Evolutionary conservation across 92 coral and sea anemone species (phyloP).

Genomic region (Bergia puertoricense): DNA sequence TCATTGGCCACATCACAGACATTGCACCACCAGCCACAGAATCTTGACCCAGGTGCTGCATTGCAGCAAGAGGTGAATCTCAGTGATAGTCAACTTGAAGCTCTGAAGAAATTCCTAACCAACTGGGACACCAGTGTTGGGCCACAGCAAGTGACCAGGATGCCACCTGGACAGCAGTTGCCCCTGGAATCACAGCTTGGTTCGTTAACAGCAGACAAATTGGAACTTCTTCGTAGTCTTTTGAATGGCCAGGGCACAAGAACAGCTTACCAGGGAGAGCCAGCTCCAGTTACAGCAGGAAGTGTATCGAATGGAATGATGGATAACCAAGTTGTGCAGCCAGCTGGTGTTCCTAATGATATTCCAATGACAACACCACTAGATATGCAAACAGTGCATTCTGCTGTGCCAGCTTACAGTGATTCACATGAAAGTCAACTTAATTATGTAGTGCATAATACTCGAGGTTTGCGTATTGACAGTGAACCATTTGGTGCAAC

Average conservation of each 20-base stretch:
- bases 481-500: neutral
- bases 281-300: neutral
- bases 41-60: conserved; percentile 26
- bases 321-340: conserved; percentile 6
- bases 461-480: conserved; percentile 9
- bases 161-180: neutral
- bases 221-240: conserved; percentile 12
- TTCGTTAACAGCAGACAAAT: conserved; percentile 11
- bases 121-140: conserved; percentile 6
- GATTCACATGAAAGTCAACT: conserved; percentile 12
- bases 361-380: neutral
- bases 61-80: conserved; percentile 44
- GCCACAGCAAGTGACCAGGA: neutral
- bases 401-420: neutral
- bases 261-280: neutral
- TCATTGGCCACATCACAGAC: neutral
- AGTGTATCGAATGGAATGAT: conserved; percentile 1
- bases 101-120: conserved; percentile 28
- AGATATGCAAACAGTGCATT: neutral
- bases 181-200: conserved; percentile 21
- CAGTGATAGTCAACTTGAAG: conserved; percentile 14
- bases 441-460: conserved; percentile 23
- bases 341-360: neutral
- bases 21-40: neutral
- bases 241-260: conserved; percentile 6